These are phyloP conservation scores for Mirza zaza DNA, from an alignment of 2,113 vertebrate species.

Conservation along the genomic window DNA sequence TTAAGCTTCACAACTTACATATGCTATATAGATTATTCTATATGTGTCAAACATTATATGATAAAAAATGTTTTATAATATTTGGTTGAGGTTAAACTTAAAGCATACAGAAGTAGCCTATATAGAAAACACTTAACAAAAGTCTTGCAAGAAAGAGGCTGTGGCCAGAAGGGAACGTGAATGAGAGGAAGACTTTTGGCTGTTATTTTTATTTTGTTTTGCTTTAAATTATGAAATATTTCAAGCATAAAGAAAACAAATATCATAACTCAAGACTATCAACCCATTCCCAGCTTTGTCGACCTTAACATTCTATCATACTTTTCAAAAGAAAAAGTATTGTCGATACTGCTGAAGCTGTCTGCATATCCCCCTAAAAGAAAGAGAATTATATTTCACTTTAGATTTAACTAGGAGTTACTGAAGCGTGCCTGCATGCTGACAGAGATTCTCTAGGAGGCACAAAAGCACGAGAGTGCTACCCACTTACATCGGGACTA, in stretches of 20 bases:
- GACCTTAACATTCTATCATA: not conserved
- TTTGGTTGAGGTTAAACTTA: not conserved
- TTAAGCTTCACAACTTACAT: not conserved
- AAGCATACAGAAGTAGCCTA: not conserved
- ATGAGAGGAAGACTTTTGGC: not conserved
- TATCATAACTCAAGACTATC: not conserved
- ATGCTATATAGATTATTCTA: not conserved
- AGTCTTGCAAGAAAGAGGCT: not conserved
- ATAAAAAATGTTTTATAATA: not conserved
- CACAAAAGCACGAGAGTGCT: not conserved
- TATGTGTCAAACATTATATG: not conserved
- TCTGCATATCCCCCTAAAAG: not conserved
- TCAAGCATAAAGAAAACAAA: not conserved
- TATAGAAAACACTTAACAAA: not conserved
- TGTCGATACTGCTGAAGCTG: not conserved
- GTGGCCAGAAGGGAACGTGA: not conserved
- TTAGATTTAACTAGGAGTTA: not conserved
- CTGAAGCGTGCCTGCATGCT: not conserved
- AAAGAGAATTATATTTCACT: not conserved
- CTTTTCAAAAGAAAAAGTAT: not conserved
- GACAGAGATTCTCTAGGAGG: not conserved
- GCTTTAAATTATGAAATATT: conserved; percentile 33
- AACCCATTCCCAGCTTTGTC: not conserved
- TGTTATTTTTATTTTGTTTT: not conserved
- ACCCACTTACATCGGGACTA: fast-evolving